Evolutionary conservation across 2,888 invertebrate genomes (phyloP), one percentile per base, ranked within the genome.

Genomic region (Oxyteleia sp.): DNA sequence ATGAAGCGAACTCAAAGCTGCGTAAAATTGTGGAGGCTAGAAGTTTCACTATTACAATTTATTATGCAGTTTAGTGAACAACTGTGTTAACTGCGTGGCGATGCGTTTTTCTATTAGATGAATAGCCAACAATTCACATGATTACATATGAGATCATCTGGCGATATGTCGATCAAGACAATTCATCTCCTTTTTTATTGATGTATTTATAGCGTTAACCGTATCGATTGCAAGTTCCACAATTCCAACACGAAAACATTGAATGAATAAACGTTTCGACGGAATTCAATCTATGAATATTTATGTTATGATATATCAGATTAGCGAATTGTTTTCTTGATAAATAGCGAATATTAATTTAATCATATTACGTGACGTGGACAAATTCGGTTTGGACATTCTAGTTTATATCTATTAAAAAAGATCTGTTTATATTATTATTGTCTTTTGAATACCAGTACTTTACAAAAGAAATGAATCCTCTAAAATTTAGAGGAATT

Each of bases 51-150:
- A 63, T 80, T 57, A 57, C 51, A 64, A 49, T 79, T 80, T 38
- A 69, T 80, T 75, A 74, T 79, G 83, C 74, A 74, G 55, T 74
- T 78, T 72, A 61, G 43, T 74, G 71, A 71, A 41, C 71, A 82
- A 82, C 45, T 68, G 74, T 78, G 74, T 59, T 74, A 69, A 49
- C 20, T 26, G 45, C 51, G 13, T 41, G 38, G 29, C 26, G 4
- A 45, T 20, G 51, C 53, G 55, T 71, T 41, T 76, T 57, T 68
- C 32, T 64, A 75, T 64, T 55, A 35, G 47, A 68, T 71, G 55
- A 78, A 82, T 61, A 63, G 26, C 47, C 26, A 68, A 68, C 75
- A 69, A 79, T 82, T 74, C 64, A 66, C 64, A 74, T 68, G 45
- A 41, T 74, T 85, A 45, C 53, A 2, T 71, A 69, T 80, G 64